Evolutionary conservation across 92 coral and sea anemone genomes (phyloP).

Genomic region (Palythoa caribaeorum): DNA sequence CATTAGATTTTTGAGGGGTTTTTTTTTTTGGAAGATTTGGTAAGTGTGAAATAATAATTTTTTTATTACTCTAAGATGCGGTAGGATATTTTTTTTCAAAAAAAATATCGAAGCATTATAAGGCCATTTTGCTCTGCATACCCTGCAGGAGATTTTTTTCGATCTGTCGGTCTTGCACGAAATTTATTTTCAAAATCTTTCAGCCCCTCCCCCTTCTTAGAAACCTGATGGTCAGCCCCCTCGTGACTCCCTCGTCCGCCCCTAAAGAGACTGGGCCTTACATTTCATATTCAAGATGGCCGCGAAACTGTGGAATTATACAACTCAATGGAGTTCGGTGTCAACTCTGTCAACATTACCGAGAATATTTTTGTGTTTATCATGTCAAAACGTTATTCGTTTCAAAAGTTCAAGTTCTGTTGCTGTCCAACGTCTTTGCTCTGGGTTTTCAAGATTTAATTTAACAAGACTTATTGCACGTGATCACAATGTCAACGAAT

Average conservation of each 20-base stretch:
- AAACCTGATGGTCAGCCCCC: too few relatives aligned
- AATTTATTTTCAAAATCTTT: too few relatives aligned
- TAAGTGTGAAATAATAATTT: too few relatives aligned
- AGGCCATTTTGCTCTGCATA: too few relatives aligned
- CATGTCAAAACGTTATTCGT: neutral
- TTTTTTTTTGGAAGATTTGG: neutral
- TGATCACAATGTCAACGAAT: neutral
- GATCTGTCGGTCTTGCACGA: too few relatives aligned
- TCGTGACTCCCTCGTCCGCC: too few relatives aligned
- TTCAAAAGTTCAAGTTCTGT: neutral
- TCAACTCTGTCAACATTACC: neutral
- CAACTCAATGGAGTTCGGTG: neutral
- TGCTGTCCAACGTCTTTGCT: neutral
- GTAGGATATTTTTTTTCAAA: neutral
- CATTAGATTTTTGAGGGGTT: neutral
- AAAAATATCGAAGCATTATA: too few relatives aligned
- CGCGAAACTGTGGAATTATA: slow-evolving; percentile 35
- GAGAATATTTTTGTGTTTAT: slow-evolving; percentile 5
- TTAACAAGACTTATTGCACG: neutral
- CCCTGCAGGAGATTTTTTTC: too few relatives aligned
- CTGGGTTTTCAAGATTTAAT: neutral
- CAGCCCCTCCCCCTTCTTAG: too few relatives aligned
- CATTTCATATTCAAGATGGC: slow-evolving; percentile 54
- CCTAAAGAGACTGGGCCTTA: slow-evolving; percentile 34
- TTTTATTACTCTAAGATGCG: neutral